Evolutionary conservation across 92 coral and sea anemone species (phyloP), one percentile per base, ranked within the genome.

Genomic region (Isaurus tuberculatus): DNA sequence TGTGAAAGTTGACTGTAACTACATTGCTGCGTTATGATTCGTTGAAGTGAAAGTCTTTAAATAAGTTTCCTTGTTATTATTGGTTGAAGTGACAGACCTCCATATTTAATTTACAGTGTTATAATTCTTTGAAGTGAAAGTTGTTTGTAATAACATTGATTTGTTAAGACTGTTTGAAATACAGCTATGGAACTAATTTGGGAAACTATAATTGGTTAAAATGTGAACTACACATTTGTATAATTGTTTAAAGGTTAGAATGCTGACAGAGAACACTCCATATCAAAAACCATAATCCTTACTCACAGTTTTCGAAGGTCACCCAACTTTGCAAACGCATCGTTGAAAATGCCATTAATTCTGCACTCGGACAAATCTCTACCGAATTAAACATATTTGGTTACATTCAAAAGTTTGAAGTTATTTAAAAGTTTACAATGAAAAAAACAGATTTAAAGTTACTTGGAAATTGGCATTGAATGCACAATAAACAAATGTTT

Each of bases 251-350:
- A 8, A 26, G 34, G 2, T 15, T 63, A 26, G 27, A 7, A 17
- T 0, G 0, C 19, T 8, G 34, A 63, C 8, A 26, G 0, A 29
- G 6, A 26, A 27, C 5, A 60, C 61, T 15, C 5, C 1, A 51
- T 51, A 51, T 60, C 31, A 0, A 4, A 10, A 26, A 22, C 34
- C n/a, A 63, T 34, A 27, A 63, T 26, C 69, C 10, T 9, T 22
- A 63, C 69, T 63, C 69, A 63, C 69, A 63, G 16, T 5, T 63
- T 63, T 63, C 16, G 69, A 26, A 63, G 69, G 36, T 27, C 16
- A 63, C 69, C 34, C 31, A 63, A 34, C 8, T 26, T 63, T 63
- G 33, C 32, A 10, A 63, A 27, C 4, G 33, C 69, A 27, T 34
- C 69, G 16, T 13, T 63, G 69, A 14, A 27, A 63, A 63, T 63